Percentiles rank a stretch among this genome's conserved stretches.
phyloP scores from a whole-genome alignment of 2,113 vertebrate species.

The Myrmophylax atrothorax region DNA sequence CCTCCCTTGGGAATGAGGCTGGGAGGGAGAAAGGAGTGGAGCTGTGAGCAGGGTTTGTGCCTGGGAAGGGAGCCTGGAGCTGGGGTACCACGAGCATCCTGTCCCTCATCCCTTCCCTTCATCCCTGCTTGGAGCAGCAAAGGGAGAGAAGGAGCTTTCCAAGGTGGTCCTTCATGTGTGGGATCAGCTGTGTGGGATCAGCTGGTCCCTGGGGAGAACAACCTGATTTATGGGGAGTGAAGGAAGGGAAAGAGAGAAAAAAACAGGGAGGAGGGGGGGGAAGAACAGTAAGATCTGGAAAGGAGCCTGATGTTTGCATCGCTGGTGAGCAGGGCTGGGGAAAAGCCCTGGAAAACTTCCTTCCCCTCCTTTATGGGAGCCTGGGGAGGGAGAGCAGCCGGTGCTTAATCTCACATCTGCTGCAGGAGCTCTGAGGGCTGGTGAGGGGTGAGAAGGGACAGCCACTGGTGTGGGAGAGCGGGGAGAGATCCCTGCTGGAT shows the following conservation, averaged over 20 bases:
- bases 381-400: background rate
- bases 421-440: background rate
- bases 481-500: background rate
- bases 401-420: background rate
- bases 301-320: background rate
- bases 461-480: rapidly evolving
- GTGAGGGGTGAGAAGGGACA: background rate
- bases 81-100: background rate
- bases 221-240: background rate
- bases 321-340: background rate
- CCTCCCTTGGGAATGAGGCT: background rate
- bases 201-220: background rate
- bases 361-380: background rate
- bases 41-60: background rate
- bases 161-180: background rate
- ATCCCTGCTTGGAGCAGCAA: background rate
- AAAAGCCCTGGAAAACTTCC: conserved; percentile 4
- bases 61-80: background rate
- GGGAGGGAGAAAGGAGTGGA: background rate
- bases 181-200: background rate
- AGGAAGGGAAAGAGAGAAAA: too few relatives aligned
- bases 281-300: background rate
- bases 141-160: background rate
- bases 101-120: background rate
- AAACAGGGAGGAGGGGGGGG: too few relatives aligned